Conservation (phyloP, 2,888 invertebrate species). For the Mythimna ferrago region DNA sequence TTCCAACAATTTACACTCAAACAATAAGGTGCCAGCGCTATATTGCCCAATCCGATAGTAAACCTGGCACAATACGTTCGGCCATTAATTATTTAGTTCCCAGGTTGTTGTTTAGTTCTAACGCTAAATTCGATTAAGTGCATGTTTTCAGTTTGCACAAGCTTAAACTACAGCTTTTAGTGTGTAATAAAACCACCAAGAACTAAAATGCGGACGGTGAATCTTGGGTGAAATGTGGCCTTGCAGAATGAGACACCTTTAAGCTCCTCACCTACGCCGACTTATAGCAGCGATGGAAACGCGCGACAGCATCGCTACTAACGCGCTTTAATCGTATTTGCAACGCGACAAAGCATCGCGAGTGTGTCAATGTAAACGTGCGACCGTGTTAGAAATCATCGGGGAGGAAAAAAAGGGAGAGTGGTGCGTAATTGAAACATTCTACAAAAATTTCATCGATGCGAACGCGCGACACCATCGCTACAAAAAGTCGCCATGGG, state of each 20-base stretch:
- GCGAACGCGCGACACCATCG: no score
- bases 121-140: constrained; percentile 44
- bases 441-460: no score
- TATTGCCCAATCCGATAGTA: constrained; percentile 37
- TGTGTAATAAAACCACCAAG: constrained; percentile 29
- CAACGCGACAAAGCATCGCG: no score
- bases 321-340: no score
- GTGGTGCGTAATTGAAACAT: no score
- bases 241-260: not conserved
- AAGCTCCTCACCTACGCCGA: no score
- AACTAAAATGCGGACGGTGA: not conserved
- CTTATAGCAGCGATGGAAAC: no score
- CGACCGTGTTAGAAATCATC: no score
- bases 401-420: no score
- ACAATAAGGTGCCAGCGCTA: constrained; percentile 33
- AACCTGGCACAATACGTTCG: constrained; percentile 35
- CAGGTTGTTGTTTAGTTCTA: constrained; percentile 22
- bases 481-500: no score
- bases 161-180: constrained; percentile 18
- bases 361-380: no score
- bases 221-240: not conserved
- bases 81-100: constrained; percentile 47
- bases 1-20: constrained; percentile 8
- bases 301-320: no score
- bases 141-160: constrained; percentile 20